These are phyloP conservation scores for Oeneis ivallda DNA, from an alignment of 2,888 invertebrate genomes.

Conservation along the genomic window DNA sequence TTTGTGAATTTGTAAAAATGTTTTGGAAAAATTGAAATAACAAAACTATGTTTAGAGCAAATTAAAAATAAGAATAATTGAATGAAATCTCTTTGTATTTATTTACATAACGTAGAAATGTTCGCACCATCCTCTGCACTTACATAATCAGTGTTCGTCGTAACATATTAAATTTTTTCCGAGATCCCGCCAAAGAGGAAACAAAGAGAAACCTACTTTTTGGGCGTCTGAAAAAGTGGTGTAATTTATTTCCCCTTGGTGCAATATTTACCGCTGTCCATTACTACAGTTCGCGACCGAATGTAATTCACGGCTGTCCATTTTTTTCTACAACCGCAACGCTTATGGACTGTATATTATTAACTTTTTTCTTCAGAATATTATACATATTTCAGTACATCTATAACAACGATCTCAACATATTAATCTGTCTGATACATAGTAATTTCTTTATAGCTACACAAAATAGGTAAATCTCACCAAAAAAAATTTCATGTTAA, in stretches of 20 bases:
- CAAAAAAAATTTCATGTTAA: no score
- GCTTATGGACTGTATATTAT: conserved; percentile 70
- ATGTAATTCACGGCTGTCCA: conserved; percentile 78
- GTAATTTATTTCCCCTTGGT: conserved; percentile 80
- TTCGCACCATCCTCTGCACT: conserved; percentile 36
- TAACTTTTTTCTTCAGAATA: conserved; percentile 63
- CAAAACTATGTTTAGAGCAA: no score
- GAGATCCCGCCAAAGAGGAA: conserved; percentile 67
- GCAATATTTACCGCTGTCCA: conserved; percentile 82
- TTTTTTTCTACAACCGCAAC: conserved; percentile 68
- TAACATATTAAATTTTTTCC: conserved; percentile 76
- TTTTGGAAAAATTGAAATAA: no score
- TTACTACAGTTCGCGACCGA: conserved; percentile 80
- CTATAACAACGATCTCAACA: conserved; percentile 49
- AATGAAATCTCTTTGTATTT: background rate
- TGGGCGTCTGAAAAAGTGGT: conserved; percentile 75
- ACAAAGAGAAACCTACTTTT: conserved; percentile 58
- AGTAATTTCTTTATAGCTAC: no score
- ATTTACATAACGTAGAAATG: conserved; percentile 35
- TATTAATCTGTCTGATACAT: background rate
- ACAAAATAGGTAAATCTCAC: no score
- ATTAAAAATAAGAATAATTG: no score
- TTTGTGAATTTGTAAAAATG: no score
- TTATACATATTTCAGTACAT: conserved; percentile 49
- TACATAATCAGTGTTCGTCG: conserved; percentile 47